These are phyloP conservation scores for Euglossa dilemma DNA, from an alignment of 1,140 invertebrate genomes.

Conservation along the genomic window DNA sequence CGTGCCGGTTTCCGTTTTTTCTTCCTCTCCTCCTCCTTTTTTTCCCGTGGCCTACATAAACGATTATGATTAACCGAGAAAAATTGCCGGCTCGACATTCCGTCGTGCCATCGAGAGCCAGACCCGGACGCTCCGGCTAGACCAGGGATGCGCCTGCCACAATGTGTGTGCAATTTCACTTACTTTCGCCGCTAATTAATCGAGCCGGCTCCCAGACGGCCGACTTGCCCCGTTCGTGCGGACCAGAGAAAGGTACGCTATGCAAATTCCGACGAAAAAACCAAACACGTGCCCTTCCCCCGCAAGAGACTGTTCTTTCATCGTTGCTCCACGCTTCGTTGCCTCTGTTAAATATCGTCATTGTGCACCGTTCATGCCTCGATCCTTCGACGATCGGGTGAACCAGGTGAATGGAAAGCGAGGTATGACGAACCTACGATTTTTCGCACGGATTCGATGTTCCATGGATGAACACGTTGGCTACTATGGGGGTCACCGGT, in stretches of 20 bases:
- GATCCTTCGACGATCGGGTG: background rate
- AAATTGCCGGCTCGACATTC: background rate
- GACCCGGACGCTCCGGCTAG: background rate
- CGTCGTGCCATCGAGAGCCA: background rate
- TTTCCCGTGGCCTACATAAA: conserved; percentile 27
- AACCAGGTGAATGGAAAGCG: background rate
- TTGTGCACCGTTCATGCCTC: conserved; percentile 21
- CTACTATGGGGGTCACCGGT: too few species aligned
- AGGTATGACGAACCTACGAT: background rate
- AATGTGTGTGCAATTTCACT: conserved; percentile 70
- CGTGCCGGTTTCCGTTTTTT: background rate
- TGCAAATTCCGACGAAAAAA: conserved; percentile 56
- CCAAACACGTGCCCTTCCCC: conserved; percentile 42
- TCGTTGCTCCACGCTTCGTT: conserved; percentile 38
- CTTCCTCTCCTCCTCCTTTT: background rate
- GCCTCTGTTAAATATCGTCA: conserved; percentile 61
- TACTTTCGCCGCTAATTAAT: conserved; percentile 75
- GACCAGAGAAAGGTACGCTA: conserved; percentile 34
- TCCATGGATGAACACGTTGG: too few species aligned
- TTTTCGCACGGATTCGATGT: too few species aligned
- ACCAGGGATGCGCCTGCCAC: conserved; percentile 33
- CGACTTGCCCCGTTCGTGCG: conserved; percentile 37
- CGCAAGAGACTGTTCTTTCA: background rate
- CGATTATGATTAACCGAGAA: conserved; percentile 44
- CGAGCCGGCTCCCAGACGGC: conserved; percentile 29